These are phyloP conservation scores for Xestia ashworthii DNA, from an alignment of 2,888 invertebrate genomes.

Conservation along the genomic window DNA sequence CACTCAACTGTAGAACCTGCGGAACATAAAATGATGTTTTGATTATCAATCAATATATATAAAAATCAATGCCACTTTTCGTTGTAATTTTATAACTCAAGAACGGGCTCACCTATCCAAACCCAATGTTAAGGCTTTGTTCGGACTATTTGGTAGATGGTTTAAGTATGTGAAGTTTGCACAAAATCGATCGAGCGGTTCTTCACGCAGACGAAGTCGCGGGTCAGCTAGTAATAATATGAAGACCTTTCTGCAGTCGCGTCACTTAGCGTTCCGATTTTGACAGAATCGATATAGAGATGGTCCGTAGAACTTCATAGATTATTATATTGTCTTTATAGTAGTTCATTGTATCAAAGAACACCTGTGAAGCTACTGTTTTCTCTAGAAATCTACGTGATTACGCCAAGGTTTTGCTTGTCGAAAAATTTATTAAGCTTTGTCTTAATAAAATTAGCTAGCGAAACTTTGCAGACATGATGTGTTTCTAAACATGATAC, in stretches of 20 bases:
- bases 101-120: too few relatives aligned
- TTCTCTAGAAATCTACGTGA: neutral
- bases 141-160: too few relatives aligned
- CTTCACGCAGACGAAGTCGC: too few relatives aligned
- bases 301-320: neutral
- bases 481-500: neutral
- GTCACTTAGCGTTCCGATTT: neutral
- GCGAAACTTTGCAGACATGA: neutral
- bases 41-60: too few relatives aligned
- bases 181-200: too few relatives aligned
- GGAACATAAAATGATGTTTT: neutral
- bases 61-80: too few relatives aligned
- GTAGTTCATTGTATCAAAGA: neutral
- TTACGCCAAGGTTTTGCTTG: neutral
- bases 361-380: neutral
- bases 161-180: too few relatives aligned
- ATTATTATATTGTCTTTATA: neutral
- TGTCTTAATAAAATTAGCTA: neutral
- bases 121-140: too few relatives aligned
- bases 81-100: too few relatives aligned
- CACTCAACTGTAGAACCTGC: conserved; percentile 94
- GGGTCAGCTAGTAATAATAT: too few relatives aligned
- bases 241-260: neutral
- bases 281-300: neutral
- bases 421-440: neutral